Evolutionary conservation across 2,888 invertebrate species (phyloP).

Genomic region (Polydrusus cervinus): DNA sequence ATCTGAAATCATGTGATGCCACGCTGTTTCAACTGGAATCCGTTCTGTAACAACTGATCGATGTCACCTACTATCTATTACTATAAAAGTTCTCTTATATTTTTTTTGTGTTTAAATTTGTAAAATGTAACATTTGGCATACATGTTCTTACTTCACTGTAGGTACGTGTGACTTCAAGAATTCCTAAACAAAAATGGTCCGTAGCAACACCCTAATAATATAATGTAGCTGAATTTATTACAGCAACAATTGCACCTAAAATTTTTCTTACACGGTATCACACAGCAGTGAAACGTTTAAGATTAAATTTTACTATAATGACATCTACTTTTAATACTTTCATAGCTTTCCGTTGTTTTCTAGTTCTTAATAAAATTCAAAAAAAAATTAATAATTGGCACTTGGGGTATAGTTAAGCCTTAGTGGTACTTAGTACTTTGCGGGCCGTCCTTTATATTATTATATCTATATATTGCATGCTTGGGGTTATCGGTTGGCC

Average conservation of each 20-base stretch:
- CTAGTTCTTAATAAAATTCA: not conserved
- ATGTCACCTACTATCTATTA: too few species aligned
- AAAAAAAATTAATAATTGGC: not conserved
- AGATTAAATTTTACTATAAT: not conserved
- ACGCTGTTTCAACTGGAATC: too few species aligned
- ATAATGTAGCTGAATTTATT: not conserved
- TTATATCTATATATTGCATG: constrained; percentile 67
- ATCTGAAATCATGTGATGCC: too few species aligned
- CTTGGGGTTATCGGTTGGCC: constrained; percentile 69
- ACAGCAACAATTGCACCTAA: not conserved
- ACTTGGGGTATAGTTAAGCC: constrained; percentile 28
- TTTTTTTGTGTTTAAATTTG: too few species aligned
- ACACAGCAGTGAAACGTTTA: not conserved
- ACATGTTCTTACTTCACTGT: not conserved
- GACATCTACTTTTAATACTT: not conserved
- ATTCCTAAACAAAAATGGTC: not conserved
- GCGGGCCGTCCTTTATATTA: constrained; percentile 56
- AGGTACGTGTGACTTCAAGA: not conserved
- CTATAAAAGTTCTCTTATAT: too few species aligned
- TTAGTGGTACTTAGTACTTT: constrained; percentile 47
- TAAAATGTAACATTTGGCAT: not conserved
- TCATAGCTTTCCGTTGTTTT: not conserved
- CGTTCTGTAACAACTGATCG: too few species aligned
- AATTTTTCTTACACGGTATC: too few species aligned
- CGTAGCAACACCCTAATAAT: too few species aligned